Base-by-base conservation (phyloP, 2,888 invertebrate species). In the Steinernema scapterisci region DNA sequence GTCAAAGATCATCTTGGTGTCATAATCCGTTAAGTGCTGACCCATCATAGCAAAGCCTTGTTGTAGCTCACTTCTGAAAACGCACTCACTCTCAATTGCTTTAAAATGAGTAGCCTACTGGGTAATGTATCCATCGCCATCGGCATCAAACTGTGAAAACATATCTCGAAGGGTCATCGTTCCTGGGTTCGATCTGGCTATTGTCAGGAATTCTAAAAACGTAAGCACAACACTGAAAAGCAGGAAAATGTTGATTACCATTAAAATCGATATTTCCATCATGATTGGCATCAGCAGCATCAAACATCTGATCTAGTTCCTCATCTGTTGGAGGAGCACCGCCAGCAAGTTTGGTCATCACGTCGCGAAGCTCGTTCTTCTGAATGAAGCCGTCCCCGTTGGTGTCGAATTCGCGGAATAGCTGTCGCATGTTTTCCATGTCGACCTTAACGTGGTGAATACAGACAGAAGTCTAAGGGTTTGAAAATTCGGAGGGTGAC, bases 201-300 rank as follows among this genome's bases (percentile, higher is more conserved):
- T 63, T 31, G 31, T 31, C 9, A 63, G 31, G n/a, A 63, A 63
- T 25, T 63, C 63, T 63, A n/a, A 54, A 13, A 2, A 54, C 5
- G 13, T 13, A 19, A 54, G 1, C 23, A 54, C n/a, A n/a, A n/a
- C n/a, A n/a, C n/a, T n/a, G n/a, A n/a, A n/a, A n/a, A n/a, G n/a
- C n/a, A n/a, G n/a, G n/a, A n/a, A n/a, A n/a, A n/a, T n/a, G n/a
- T n/a, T 44, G 23, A 38, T 1, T 31, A 63, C 63, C 63, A 13
- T 63, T 63, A 31, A 63, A 63, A 25, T 63, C 63, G 16, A 63
- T 63, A n/a, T 63, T 63, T 5, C 63, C 63, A 31, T 63, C 63
- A 7, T 63, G 23, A n/a, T 63, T 63, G 1, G 31, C 31, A 16
- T 63, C 63, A n/a, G 63, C 63, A 31, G 63, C 38, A 5, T 63